Evolutionary conservation across 2,888 invertebrate genomes (phyloP), one percentile per base, ranked within the genome.

Genomic region (Heteromyza rotundicornis): DNA sequence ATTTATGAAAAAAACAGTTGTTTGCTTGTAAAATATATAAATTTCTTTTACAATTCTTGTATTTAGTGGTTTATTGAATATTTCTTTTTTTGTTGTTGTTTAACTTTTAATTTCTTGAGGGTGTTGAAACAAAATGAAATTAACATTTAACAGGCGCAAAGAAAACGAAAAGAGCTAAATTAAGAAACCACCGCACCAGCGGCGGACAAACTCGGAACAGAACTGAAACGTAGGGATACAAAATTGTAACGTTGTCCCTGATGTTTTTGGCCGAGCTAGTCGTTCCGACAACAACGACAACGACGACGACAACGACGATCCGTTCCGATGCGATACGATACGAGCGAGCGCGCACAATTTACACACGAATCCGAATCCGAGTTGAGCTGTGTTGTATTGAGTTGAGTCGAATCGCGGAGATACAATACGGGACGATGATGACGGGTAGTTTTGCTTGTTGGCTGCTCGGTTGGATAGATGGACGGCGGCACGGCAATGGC

Each of bases 131-230:
- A 44, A 56, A 63, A 59, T 53, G 59, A 56, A 62, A 63, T 61
- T 59, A 27, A 27, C 5, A 27, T 27, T 5, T 27, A 7, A 10
- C 27, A 19, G 20, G 19, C 2, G 52, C 59, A 59, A 65, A 53
- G 44, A 55, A 66, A 72, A 63, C 67, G 65, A 72, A 60, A 53
- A 16, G 19, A 59, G 55, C 55, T 40, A 62, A 59, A 61, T 62
- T 54, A 57, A 73, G 70, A 72, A 60, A 63, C 69, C 77, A 73
- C 72, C 75, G 65, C 75, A 77, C 76, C 73, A 71, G 70, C 74
- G 76, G 76, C 76, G 77, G 70, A 78, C 78, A 78, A 79, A 71
- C 79, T 77, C 78, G 73, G 78, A 80, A 73, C 75, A 75, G 76
- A 77, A 79, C 80, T 79, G 75, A 78, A 76, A 71, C 74, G 74